A percentile compares a stretch with the other conserved stretches of the same genome.
Evolutionary conservation across 1,140 invertebrate genomes (phyloP).

Genomic region (Leptinotarsa defecta): DNA sequence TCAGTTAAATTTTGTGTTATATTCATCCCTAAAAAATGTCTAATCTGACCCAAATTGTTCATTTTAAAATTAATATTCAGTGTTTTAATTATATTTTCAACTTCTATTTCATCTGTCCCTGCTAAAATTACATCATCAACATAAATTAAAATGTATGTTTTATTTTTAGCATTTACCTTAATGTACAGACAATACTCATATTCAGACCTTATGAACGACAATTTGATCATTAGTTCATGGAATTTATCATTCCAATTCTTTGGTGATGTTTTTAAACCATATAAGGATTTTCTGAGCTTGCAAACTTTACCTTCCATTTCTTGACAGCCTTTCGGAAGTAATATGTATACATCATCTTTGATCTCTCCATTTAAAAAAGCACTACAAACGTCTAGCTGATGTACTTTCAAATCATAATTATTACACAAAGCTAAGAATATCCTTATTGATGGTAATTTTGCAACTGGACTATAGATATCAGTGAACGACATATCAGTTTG

Average conservation of each 20-base stretch:
- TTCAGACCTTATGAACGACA: not conserved
- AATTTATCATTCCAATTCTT: not conserved
- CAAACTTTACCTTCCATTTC: not conserved
- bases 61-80: not conserved
- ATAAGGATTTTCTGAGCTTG: not conserved
- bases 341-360: not conserved
- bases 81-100: not conserved
- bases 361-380: not conserved
- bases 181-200: not conserved
- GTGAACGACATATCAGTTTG: not conserved
- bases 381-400: slow-evolving; percentile 9
- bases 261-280: not conserved
- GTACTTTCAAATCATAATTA: not conserved
- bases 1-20: not conserved
- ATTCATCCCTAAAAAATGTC: not conserved
- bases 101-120: not conserved
- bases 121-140: not conserved
- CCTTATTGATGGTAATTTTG: slow-evolving; percentile 13
- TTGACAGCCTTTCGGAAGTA: not conserved
- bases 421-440: slow-evolving; percentile 23
- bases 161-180: not conserved
- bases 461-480: slow-evolving; percentile 15
- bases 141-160: not conserved
- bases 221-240: not conserved
- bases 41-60: not conserved